Conservation (phyloP, 2,113 vertebrate genomes). For the Indicator maculatus region DNA sequence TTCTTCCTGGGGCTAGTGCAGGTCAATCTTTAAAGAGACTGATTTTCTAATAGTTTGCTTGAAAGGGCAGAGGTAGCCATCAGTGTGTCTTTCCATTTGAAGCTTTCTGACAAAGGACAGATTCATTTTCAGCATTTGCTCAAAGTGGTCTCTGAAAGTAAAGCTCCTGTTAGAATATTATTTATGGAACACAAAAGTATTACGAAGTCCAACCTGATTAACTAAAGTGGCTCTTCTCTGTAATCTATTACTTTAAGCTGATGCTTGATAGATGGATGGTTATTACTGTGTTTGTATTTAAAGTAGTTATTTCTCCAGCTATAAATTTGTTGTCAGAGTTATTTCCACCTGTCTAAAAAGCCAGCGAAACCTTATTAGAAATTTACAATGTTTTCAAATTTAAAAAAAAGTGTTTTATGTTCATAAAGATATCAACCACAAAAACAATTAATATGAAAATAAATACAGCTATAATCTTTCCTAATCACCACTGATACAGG, state of each 20-base stretch:
- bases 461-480: neutral
- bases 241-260: conserved; percentile 25
- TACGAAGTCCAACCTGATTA: conserved; percentile 53
- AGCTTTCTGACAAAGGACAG: conserved; percentile 35
- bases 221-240: conserved; percentile 55
- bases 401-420: neutral
- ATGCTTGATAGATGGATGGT: conserved; percentile 4
- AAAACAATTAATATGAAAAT: neutral
- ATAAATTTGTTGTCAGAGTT: conserved; percentile 27
- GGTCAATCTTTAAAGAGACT: conserved; percentile 55
- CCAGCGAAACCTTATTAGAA: neutral
- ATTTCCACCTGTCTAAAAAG: conserved; percentile 34
- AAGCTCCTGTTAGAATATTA: conserved; percentile 39
- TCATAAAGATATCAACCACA: neutral
- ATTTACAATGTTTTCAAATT: neutral
- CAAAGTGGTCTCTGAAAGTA: conserved; percentile 19
- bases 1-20: neutral
- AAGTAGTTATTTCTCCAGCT: conserved; percentile 21
- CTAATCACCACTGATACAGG: neutral
- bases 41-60: conserved; percentile 49
- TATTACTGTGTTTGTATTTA: conserved; percentile 24
- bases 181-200: conserved; percentile 51
- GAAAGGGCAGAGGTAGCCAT: conserved; percentile 51
- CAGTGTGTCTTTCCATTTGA: conserved; percentile 10
- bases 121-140: conserved; percentile 52